Evolutionary conservation across 2,113 vertebrate genomes (phyloP).

Genomic region (Anser cygnoides): DNA sequence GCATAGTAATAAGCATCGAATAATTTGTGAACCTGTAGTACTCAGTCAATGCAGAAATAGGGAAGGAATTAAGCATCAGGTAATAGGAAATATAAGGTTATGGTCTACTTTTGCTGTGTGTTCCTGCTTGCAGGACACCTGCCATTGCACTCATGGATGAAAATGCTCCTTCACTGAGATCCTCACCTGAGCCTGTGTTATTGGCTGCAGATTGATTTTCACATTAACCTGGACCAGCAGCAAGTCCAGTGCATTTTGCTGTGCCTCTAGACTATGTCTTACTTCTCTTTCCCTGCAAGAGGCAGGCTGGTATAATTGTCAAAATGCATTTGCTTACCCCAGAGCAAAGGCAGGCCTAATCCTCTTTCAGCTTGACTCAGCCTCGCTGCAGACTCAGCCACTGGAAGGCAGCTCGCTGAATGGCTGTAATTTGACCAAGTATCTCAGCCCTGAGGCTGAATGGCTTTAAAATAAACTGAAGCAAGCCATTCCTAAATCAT

Average conservation of each 20-base stretch:
- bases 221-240: not conserved
- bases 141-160: too few relatives aligned
- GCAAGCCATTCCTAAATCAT: not conserved
- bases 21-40: too few relatives aligned
- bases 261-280: not conserved
- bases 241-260: not conserved
- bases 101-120: too few relatives aligned
- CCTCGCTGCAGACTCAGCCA: not conserved
- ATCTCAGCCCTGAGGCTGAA: not conserved
- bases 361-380: not conserved
- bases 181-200: too few relatives aligned
- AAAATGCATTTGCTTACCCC: not conserved
- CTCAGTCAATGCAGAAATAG: too few relatives aligned
- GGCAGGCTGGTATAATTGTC: not conserved
- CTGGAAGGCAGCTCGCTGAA: not conserved
- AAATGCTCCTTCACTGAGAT: too few relatives aligned
- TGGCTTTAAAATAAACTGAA: not conserved
- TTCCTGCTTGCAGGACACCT: too few relatives aligned
- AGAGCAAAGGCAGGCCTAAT: not conserved
- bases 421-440: not conserved
- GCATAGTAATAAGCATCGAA: too few relatives aligned
- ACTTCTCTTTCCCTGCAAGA: not conserved
- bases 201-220: too few relatives aligned
- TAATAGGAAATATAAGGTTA: too few relatives aligned
- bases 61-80: too few relatives aligned